phyloP scores from a whole-genome alignment of 2,113 vertebrate genomes.

The Mesitornis unicolor region DNA sequence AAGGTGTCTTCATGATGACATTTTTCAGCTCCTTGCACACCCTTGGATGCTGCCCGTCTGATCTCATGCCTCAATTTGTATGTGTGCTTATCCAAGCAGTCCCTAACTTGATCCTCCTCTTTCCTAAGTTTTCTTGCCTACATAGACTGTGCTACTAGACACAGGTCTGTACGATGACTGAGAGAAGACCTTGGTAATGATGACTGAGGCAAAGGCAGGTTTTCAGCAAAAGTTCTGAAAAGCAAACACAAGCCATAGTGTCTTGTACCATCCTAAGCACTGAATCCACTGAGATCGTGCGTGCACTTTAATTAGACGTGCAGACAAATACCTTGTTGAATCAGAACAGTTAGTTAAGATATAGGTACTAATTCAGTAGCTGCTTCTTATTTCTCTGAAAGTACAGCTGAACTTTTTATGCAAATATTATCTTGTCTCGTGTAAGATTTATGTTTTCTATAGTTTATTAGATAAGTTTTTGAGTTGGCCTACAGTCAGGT shows the following conservation, averaged over 20 bases:
- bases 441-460: background rate
- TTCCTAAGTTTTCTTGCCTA: background rate
- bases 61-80: background rate
- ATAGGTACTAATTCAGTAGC: background rate
- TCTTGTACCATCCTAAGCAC: background rate
- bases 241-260: background rate
- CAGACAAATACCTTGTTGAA: background rate
- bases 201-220: background rate
- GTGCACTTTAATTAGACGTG: background rate
- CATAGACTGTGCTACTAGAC: background rate
- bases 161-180: too few species aligned
- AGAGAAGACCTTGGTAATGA: background rate
- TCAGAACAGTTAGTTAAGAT: background rate
- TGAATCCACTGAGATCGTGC: background rate
- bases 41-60: background rate
- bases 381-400: background rate
- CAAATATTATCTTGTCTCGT: background rate
- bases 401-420: background rate
- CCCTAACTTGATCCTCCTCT: background rate
- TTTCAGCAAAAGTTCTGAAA: background rate
- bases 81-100: background rate
- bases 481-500: background rate
- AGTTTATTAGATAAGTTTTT: background rate
- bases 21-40: background rate
- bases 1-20: background rate